These are phyloP conservation scores for Tubulanus polymorphus DNA, from an alignment of 2,888 invertebrate species.

Conservation along the genomic window DNA sequence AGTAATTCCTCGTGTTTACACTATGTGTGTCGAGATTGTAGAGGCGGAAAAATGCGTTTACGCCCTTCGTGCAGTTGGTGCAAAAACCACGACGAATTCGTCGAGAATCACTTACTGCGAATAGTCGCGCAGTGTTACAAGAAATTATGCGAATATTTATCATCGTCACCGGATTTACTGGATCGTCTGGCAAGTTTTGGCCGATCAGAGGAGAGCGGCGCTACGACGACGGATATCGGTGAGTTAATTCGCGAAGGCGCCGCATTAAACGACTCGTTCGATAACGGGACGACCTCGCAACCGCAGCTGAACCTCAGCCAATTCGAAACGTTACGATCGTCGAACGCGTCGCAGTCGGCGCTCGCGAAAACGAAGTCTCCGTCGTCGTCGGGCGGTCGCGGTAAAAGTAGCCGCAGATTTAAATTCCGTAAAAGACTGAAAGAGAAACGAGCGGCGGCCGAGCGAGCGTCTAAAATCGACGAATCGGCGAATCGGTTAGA, in stretches of 20 bases:
- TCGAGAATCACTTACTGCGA: conserved; percentile 75
- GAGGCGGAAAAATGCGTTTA: conserved; percentile 78
- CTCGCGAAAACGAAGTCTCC: too few species aligned
- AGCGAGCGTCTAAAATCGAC: too few species aligned
- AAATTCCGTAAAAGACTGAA: too few species aligned
- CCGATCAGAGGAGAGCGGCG: conserved; percentile 30
- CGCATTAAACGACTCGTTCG: conserved; percentile 6
- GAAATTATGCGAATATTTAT: conserved; percentile 79
- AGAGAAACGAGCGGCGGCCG: too few species aligned
- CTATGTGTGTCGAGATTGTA: conserved; percentile 79
- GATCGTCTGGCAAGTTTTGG: conserved; percentile 23
- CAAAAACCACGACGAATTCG: conserved; percentile 76
- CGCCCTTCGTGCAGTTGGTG: conserved; percentile 83
- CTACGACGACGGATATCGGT: conserved; percentile 29
- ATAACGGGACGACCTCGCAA: not conserved
- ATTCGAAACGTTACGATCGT: too few species aligned
- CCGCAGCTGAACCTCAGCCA: too few species aligned
- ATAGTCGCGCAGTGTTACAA: conserved; percentile 83
- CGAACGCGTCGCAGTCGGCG: too few species aligned
- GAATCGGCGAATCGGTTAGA: too few species aligned
- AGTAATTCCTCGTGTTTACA: conserved; percentile 77
- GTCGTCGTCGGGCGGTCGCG: too few species aligned
- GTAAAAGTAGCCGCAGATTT: too few species aligned
- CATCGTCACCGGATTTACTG: conserved; percentile 42
- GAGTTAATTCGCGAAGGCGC: conserved; percentile 41